These are phyloP conservation scores for Metallyticus violacea DNA, from an alignment of 2,888 invertebrate species.

Conservation along the genomic window DNA sequence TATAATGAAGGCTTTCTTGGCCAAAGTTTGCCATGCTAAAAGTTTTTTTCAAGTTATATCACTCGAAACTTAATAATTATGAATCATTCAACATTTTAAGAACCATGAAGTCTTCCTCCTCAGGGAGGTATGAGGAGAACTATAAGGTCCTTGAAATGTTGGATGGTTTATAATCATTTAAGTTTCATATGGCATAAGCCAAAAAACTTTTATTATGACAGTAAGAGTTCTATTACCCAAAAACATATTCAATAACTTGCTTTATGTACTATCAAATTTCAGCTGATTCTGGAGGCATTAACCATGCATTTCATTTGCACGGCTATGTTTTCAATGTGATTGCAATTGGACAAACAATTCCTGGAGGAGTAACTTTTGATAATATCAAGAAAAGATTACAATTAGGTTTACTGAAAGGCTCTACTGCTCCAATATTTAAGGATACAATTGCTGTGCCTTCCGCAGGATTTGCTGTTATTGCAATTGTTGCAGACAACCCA, in stretches of 20 bases:
- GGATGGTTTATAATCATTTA: too few relatives aligned
- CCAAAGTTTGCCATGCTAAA: too few relatives aligned
- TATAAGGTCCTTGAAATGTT: too few relatives aligned
- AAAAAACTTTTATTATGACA: too few relatives aligned
- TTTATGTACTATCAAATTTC: neutral
- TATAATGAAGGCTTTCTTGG: too few relatives aligned
- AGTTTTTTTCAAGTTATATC: too few relatives aligned
- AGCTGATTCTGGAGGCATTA: neutral
- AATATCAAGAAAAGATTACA: neutral
- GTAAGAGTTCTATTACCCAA: too few relatives aligned
- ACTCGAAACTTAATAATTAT: too few relatives aligned
- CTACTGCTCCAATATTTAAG: constrained; percentile 40
- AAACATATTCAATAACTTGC: neutral
- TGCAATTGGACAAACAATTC: constrained; percentile 40
- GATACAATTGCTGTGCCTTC: constrained; percentile 46
- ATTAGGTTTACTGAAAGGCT: neutral
- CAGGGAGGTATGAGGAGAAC: too few relatives aligned
- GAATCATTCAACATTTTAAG: too few relatives aligned
- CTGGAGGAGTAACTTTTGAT: neutral
- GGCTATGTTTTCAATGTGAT: constrained; percentile 43
- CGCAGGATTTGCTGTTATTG: constrained; percentile 43
- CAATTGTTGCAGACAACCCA: constrained; percentile 44
- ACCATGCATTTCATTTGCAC: constrained; percentile 44
- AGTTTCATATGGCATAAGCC: too few relatives aligned
- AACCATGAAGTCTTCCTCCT: too few relatives aligned